phyloP scores from a whole-genome alignment of 2,888 invertebrate species.

The Timandra comae region DNA sequence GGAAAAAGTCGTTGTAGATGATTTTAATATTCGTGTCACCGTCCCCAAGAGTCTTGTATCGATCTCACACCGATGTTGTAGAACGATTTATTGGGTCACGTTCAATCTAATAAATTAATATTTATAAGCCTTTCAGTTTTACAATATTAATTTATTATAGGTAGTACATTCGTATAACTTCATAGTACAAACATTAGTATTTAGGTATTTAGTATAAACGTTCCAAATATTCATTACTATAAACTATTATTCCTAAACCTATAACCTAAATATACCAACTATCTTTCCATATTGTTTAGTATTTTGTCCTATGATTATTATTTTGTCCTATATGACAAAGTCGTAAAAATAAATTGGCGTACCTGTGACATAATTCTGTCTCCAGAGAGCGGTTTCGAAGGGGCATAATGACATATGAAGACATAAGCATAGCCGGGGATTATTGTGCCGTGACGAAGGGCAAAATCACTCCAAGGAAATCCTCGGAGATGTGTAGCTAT shows the following conservation, averaged over 20 bases:
- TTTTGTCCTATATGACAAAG: slow-evolving; percentile 32
- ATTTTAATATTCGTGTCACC: slow-evolving; percentile 67
- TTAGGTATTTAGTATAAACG: no score
- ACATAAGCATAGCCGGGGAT: slow-evolving; percentile 46
- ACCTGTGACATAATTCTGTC: slow-evolving; percentile 60
- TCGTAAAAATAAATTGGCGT: slow-evolving; percentile 66
- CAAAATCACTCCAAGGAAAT: slow-evolving; percentile 26
- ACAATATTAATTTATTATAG: slow-evolving; percentile 1
- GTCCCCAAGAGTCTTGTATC: slow-evolving; percentile 40
- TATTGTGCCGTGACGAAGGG: slow-evolving; percentile 46
- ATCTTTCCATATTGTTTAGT: no score
- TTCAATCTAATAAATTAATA: slow-evolving; percentile 12
- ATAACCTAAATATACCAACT: no score
- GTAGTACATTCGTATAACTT: no score
- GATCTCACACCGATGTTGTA: slow-evolving; percentile 36
- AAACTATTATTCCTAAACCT: no score
- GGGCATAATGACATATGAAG: slow-evolving; percentile 45
- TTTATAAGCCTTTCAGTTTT: neutral
- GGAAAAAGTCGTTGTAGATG: slow-evolving; percentile 43
- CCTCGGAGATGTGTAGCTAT: slow-evolving; percentile 21
- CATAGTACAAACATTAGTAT: no score
- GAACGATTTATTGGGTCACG: slow-evolving; percentile 40
- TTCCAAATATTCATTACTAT: no score
- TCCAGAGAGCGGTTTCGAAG: slow-evolving; percentile 38
- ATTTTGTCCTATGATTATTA: no score